Evolutionary conservation across 2,888 invertebrate species (phyloP).

Genomic region (Druceiella hillmani): DNA sequence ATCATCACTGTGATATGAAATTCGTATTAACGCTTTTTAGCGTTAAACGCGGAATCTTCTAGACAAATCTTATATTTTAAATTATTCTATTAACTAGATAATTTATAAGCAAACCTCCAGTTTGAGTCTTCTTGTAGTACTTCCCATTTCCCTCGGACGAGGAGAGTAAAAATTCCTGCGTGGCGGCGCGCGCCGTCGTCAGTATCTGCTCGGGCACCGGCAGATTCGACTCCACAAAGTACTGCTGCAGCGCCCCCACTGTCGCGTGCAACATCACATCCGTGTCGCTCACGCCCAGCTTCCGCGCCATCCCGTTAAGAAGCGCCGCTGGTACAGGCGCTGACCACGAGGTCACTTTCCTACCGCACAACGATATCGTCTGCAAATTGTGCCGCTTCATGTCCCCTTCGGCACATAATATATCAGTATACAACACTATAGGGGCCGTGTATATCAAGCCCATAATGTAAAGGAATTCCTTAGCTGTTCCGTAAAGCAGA

Average conservation of each 20-base stretch:
- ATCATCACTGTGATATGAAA: too few species aligned
- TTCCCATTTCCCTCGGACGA: conserved; percentile 44
- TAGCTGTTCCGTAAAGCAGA: conserved; percentile 34
- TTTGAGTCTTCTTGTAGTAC: conserved; percentile 49
- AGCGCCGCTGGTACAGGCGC: conserved; percentile 54
- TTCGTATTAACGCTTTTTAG: too few species aligned
- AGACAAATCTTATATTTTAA: too few species aligned
- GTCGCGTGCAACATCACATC: conserved; percentile 60
- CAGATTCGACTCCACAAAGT: conserved; percentile 51
- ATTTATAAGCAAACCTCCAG: conserved; percentile 39
- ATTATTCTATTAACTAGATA: too few species aligned
- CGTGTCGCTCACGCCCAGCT: conserved; percentile 56
- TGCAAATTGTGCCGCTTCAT: conserved; percentile 50
- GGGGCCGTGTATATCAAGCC: conserved; percentile 44
- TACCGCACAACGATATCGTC: conserved; percentile 61
- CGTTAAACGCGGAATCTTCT: too few species aligned
- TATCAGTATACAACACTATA: conserved; percentile 50
- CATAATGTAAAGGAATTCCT: conserved; percentile 37
- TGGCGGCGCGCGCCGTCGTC: conserved; percentile 57
- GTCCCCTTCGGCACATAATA: conserved; percentile 52
- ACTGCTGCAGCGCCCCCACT: conserved; percentile 59
- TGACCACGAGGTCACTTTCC: conserved; percentile 70
- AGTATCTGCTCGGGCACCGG: conserved; percentile 54
- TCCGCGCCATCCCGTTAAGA: conserved; percentile 52
- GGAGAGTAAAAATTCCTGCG: conserved; percentile 51